Evolutionary conservation across 2,113 vertebrate genomes (phyloP).

Genomic region (Irena cyanogastra): DNA sequence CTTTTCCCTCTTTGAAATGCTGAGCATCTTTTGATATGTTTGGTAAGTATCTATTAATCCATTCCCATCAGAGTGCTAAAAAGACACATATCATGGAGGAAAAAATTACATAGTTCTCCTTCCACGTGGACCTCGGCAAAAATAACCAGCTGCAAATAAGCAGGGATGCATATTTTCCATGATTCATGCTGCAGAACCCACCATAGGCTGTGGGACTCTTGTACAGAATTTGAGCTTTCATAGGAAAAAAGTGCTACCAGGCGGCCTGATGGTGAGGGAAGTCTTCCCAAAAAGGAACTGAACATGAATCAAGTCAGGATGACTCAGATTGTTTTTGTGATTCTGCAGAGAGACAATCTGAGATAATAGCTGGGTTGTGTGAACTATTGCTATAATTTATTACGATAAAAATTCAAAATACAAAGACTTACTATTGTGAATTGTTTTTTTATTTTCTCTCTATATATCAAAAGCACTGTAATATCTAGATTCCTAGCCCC

Average conservation of each 20-base stretch:
- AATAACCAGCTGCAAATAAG: slow-evolving; percentile 10
- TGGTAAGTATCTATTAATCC: background rate
- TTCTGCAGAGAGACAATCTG: slow-evolving; percentile 41
- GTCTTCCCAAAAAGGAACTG: slow-evolving; percentile 50
- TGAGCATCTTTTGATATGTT: background rate
- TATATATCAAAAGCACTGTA: background rate
- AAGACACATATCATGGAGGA: background rate
- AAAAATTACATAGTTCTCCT: background rate
- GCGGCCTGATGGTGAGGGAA: background rate
- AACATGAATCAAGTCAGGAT: slow-evolving; percentile 33
- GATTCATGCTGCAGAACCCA: slow-evolving; percentile 34
- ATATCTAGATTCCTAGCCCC: background rate
- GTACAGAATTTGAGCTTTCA: slow-evolving; percentile 1
- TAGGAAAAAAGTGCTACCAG: background rate
- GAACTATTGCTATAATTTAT: slow-evolving; percentile 48
- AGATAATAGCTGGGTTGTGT: slow-evolving; percentile 55
- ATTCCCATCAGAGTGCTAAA: background rate
- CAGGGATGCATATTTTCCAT: slow-evolving; percentile 22
- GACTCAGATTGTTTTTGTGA: slow-evolving; percentile 56
- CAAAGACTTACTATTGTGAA: background rate
- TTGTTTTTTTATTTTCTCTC: background rate
- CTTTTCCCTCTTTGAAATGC: background rate
- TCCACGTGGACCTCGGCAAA: background rate
- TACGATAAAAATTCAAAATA: slow-evolving; percentile 11
- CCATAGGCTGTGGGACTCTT: background rate